Percentiles rank a stretch among this genome's conserved stretches.
Evolutionary conservation across 2,797 vertebrate genomes (phyloP).

Genomic region (Vultur gryphus): DNA sequence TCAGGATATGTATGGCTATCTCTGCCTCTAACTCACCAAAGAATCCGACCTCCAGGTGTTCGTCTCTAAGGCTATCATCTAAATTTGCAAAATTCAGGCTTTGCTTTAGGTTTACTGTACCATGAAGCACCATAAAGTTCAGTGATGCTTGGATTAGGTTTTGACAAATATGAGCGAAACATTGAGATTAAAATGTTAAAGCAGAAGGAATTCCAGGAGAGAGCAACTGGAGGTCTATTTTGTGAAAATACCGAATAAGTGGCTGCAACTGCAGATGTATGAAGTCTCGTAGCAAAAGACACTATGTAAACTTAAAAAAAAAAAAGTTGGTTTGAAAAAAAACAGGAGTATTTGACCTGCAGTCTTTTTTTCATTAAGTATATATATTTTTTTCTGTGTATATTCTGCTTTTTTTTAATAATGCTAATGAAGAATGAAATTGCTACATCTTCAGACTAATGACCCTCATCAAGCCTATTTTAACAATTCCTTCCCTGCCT

Average conservation of each 20-base stretch:
- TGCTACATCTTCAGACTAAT: not conserved
- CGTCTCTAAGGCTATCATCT: rapidly evolving
- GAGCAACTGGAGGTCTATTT: not conserved
- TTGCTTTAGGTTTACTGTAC: not conserved
- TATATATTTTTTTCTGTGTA: not conserved
- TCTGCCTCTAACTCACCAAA: not conserved
- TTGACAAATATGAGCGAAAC: not conserved
- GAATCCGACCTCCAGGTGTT: not conserved
- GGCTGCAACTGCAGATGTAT: not conserved
- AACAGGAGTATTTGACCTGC: not conserved
- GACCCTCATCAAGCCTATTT: not conserved
- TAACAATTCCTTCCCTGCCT: not conserved
- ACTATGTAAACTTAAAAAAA: not conserved
- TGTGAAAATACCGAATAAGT: not conserved
- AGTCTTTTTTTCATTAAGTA: not conserved
- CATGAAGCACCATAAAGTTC: not conserved
- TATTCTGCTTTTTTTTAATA: not conserved
- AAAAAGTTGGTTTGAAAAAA: not conserved
- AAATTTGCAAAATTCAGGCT: not conserved
- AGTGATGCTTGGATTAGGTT: not conserved
- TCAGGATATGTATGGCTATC: not conserved
- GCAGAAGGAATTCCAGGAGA: not conserved
- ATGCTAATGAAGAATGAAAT: slow-evolving; percentile 23
- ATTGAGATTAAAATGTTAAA: not conserved
- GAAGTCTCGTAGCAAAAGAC: not conserved